Conservation (phyloP, 2,113 vertebrate genomes). For the Tiliqua scincoides region DNA sequence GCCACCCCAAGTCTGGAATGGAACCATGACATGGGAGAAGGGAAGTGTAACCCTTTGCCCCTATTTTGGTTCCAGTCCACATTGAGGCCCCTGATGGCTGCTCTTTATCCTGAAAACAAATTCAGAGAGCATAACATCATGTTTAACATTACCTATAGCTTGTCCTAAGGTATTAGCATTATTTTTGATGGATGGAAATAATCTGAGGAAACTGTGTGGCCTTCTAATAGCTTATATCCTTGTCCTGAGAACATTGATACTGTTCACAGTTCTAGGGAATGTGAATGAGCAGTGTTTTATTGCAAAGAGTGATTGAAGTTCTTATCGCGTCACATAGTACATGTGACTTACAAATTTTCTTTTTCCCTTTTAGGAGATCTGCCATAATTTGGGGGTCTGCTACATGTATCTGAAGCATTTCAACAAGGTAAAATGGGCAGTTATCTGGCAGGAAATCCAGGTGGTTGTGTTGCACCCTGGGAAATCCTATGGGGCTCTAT, state of each 20-base stretch:
- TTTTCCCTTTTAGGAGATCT: conserved; percentile 86
- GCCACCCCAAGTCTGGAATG: too few species aligned
- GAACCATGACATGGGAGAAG: too few species aligned
- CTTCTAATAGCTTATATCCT: too few species aligned
- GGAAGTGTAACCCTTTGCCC: too few species aligned
- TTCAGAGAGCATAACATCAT: too few species aligned
- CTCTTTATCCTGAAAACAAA: too few species aligned
- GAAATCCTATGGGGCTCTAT: too few species aligned
- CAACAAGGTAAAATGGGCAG: conserved; percentile 82
- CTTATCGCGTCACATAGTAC: neutral
- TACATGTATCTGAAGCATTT: conserved; percentile 95
- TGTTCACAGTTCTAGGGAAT: neutral
- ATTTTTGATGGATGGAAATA: neutral
- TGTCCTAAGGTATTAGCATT: too few species aligned
- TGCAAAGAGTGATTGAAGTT: neutral
- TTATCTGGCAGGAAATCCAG: neutral
- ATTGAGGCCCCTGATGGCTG: too few species aligned
- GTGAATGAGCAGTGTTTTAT: neutral
- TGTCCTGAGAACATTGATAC: neutral
- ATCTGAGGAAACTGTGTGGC: neutral
- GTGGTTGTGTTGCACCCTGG: accelerated
- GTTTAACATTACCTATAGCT: too few species aligned
- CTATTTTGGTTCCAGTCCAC: too few species aligned
- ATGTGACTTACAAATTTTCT: neutral
- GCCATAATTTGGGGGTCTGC: conserved; percentile 94